Evolutionary conservation across 2,888 invertebrate genomes (phyloP).

Genomic region (Eubasilissa splendida): DNA sequence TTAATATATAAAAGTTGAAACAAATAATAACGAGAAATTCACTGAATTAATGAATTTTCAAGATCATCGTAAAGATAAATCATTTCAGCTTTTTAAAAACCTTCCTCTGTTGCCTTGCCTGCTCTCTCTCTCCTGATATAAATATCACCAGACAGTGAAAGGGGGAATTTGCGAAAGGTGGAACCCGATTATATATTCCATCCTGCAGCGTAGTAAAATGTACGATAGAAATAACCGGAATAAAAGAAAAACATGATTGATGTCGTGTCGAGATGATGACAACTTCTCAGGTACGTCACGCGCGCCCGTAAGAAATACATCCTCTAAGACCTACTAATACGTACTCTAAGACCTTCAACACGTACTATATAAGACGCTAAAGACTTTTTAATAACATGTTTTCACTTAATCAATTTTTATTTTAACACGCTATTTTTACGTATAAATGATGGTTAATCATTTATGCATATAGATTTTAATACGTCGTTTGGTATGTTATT

Average conservation of each 20-base stretch:
- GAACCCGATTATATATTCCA: slow-evolving; percentile 24
- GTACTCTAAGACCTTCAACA: too few relatives aligned
- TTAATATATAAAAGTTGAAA: too few relatives aligned
- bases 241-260: slow-evolving; percentile 55
- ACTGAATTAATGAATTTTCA: too few relatives aligned
- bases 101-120: too few relatives aligned
- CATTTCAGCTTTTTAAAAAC: slow-evolving; percentile 4
- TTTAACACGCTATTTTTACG: too few relatives aligned
- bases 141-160: slow-evolving; percentile 24
- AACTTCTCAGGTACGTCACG: slow-evolving; percentile 24
- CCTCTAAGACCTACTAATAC: not conserved
- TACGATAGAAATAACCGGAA: slow-evolving; percentile 33
- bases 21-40: too few relatives aligned
- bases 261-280: slow-evolving; percentile 37
- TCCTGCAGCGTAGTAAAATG: slow-evolving; percentile 23
- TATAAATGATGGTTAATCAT: too few relatives aligned
- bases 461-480: too few relatives aligned
- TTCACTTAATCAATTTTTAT: too few relatives aligned
- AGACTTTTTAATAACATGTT: too few relatives aligned
- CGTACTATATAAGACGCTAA: too few relatives aligned
- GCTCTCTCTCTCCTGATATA: not conserved
- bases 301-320: not conserved
- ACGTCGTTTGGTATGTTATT: too few relatives aligned
- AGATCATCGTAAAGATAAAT: not conserved
- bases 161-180: slow-evolving; percentile 13